Base-by-base conservation (phyloP, 2,113 vertebrate genomes). In the Triplophysa rosa region DNA sequence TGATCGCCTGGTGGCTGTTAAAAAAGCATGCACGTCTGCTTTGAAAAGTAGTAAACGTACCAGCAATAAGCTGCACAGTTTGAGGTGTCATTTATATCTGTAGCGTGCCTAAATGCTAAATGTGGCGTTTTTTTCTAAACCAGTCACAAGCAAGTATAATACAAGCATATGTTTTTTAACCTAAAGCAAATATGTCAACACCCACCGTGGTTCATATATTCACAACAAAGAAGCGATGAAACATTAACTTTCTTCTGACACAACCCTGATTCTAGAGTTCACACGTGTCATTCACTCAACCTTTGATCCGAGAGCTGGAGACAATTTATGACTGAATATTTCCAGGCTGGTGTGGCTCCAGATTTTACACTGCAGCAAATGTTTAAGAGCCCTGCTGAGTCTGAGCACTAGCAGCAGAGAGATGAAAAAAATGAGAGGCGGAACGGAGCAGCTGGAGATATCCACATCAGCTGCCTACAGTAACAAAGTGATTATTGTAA, bases 381-480 rank as follows among this genome's bases (percentile, higher is more conserved):
- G 59, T 76, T 80, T 76, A 14, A 59, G 24, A 42, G 75, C 58
- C 42, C 52, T 21, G 52, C 33, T 17, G 70, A 75, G 29, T 58
- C 62, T 29, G 33, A 37, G 26, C 70, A 29, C 16, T 24, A 65
- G 13, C 47, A 54, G 8, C 8, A 21, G 29, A 61, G 29, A 61
- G 14, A 63, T 6, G 65, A 19, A 64, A 49, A 58, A 52, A 65
- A 67, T 61, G 65, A 67, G 33, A 68, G 58, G 77, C 80, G 80
- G 73, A 80, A 79, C 66, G 56, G 58, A 78, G 37, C 68, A 58
- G 67, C 67, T 52, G 69, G 77, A 40, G 68, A 83, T 69, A 74
- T 84, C 37, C 58, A 68, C 75, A 84, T 81, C 82, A 78, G 62
- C 67, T 58, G 78, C 70, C 59, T 80, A 56, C 37, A 77, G 78